These are phyloP conservation scores for Osmerus mordax DNA, from an alignment of 2,113 vertebrate species.

Conservation along the genomic window DNA sequence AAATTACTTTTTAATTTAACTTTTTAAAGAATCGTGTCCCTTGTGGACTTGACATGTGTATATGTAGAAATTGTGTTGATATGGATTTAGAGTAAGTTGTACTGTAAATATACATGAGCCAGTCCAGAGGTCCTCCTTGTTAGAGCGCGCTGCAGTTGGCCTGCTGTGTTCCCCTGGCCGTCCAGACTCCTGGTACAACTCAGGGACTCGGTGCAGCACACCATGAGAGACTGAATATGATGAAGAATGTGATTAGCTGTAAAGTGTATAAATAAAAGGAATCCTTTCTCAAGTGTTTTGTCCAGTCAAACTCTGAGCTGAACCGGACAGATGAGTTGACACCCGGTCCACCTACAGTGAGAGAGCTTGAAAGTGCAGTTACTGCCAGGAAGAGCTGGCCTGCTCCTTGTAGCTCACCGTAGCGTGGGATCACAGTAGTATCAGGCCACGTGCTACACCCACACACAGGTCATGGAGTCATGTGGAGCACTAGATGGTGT, in stretches of 20 bases:
- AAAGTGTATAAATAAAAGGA: conserved; percentile 1
- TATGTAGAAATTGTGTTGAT: conserved; percentile 15
- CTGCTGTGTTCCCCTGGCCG: background rate
- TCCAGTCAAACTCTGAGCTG: no score
- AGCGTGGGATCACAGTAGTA: no score
- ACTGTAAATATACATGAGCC: conserved; percentile 19
- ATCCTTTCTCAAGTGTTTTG: conserved; percentile 2
- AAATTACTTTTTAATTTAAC: conserved; percentile 21
- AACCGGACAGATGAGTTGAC: no score
- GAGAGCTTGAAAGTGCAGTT: no score
- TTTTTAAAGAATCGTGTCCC: conserved; percentile 10
- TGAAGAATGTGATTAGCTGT: background rate
- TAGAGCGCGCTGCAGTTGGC: background rate
- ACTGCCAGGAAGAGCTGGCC: no score
- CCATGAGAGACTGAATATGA: background rate
- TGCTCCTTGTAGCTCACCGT: no score
- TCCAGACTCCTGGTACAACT: background rate
- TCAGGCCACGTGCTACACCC: no score
- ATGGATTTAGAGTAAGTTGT: conserved; percentile 17
- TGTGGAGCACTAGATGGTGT: no score
- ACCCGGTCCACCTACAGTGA: no score
- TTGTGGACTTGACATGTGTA: conserved; percentile 27
- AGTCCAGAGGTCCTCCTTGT: background rate
- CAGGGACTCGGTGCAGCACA: no score
- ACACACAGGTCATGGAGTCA: no score